Evolutionary conservation across 2,888 invertebrate genomes (phyloP).

Genomic region (Trissolcus brochymenae): DNA sequence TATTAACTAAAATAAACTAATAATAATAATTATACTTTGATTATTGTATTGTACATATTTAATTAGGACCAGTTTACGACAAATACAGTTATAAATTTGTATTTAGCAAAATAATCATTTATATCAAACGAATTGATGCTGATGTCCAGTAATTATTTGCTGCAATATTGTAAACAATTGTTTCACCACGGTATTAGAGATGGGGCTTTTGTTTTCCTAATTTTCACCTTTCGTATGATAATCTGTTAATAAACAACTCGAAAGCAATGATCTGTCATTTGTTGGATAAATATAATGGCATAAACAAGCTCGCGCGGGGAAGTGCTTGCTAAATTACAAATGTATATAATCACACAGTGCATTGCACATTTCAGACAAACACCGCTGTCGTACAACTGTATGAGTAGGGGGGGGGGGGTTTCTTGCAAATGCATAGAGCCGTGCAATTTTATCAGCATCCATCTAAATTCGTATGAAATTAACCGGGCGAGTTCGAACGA

Average conservation of each 20-base stretch:
- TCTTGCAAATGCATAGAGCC: slow-evolving; percentile 25
- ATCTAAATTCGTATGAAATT: slow-evolving; percentile 45
- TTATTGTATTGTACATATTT: too few species aligned
- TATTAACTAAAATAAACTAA: too few species aligned
- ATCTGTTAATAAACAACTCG: slow-evolving; percentile 9
- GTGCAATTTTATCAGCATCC: slow-evolving; percentile 33
- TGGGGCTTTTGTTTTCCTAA: too few species aligned
- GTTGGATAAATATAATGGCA: slow-evolving; percentile 15
- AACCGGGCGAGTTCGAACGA: slow-evolving; percentile 52
- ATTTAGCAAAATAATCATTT: too few species aligned
- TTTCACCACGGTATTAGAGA: too few species aligned
- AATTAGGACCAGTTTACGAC: too few species aligned
- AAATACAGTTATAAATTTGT: too few species aligned
- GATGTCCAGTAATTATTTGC: too few species aligned
- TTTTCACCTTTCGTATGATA: background rate
- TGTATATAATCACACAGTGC: slow-evolving; percentile 25
- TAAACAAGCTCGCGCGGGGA: slow-evolving; percentile 5
- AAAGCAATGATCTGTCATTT: slow-evolving; percentile 1
- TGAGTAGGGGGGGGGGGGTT: slow-evolving; percentile 18
- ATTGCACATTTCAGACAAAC: slow-evolving; percentile 22
- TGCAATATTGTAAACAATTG: too few species aligned
- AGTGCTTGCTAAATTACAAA: slow-evolving; percentile 12
- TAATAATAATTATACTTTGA: too few species aligned
- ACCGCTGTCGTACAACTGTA: slow-evolving; percentile 26
- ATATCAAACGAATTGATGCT: too few species aligned